Percentiles rank a stretch among this genome's conserved stretches.
Evolutionary conservation across 2,113 vertebrate species (phyloP).

Genomic region (Apaloderma vittatum): DNA sequence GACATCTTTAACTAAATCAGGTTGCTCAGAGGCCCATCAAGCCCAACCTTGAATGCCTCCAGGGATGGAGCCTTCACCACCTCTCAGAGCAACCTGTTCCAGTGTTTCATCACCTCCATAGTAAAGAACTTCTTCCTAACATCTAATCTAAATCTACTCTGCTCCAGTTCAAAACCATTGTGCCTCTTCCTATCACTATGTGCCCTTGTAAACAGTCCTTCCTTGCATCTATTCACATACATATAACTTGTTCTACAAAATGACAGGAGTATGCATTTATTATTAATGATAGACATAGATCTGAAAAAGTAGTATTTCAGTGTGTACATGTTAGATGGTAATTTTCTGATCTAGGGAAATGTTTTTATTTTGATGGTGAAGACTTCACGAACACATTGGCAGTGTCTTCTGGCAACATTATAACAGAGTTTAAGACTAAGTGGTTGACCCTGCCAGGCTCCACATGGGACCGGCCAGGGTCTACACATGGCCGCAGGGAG

Average conservation of each 20-base stretch:
- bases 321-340: neutral
- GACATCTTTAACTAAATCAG: too few relatives aligned
- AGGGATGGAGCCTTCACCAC: too few relatives aligned
- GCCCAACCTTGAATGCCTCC: too few relatives aligned
- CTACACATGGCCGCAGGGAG: too few relatives aligned
- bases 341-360: neutral
- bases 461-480: accelerated
- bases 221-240: neutral
- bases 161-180: too few relatives aligned
- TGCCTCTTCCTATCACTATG: too few relatives aligned
- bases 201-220: too few relatives aligned
- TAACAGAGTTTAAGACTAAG: neutral
- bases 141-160: too few relatives aligned
- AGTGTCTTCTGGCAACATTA: neutral
- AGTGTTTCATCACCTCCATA: too few relatives aligned
- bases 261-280: neutral
- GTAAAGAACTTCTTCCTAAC: too few relatives aligned
- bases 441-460: neutral
- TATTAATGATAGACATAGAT: neutral
- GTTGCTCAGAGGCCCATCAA: too few relatives aligned
- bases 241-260: neutral
- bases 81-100: too few relatives aligned
- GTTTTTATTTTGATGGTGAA: neutral
- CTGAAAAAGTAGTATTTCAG: neutral
- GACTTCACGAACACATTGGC: neutral